Percentiles rank a stretch among this genome's conserved stretches.
phyloP scores from a whole-genome alignment of 2,113 vertebrate genomes.

The Cebus imitator region DNA sequence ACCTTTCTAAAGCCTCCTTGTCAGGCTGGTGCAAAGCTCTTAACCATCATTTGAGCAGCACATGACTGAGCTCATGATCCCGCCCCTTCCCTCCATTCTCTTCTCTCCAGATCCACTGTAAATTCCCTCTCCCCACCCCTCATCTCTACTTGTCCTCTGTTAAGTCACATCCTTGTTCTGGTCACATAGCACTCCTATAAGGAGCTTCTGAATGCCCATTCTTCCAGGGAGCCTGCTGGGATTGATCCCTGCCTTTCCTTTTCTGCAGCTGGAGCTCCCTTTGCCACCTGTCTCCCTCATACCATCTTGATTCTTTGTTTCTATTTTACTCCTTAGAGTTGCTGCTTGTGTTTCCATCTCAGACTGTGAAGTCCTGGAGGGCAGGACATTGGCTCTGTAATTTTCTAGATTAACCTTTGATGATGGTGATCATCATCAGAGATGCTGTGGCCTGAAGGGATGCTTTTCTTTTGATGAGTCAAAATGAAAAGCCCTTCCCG shows the following conservation, averaged over 20 bases:
- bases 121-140: not conserved
- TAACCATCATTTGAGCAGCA: not conserved
- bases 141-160: not conserved
- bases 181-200: not conserved
- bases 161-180: not conserved
- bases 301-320: not conserved
- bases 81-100: not conserved
- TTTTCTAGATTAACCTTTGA: constrained; percentile 52
- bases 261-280: not conserved
- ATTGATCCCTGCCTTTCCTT: not conserved
- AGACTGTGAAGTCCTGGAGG: not conserved
- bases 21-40: not conserved
- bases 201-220: not conserved
- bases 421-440: not conserved
- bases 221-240: not conserved
- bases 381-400: constrained; percentile 20
- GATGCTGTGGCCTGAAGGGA: not conserved
- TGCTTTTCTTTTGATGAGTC: not conserved
- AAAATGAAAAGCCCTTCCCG: not conserved
- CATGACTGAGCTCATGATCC: not conserved
- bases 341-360: not conserved
- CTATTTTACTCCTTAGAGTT: not conserved
- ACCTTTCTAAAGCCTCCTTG: not conserved
- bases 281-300: not conserved
- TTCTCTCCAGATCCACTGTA: not conserved